Conservation (phyloP, 1,140 invertebrate species). For the Temnothorax curvispinosus region DNA sequence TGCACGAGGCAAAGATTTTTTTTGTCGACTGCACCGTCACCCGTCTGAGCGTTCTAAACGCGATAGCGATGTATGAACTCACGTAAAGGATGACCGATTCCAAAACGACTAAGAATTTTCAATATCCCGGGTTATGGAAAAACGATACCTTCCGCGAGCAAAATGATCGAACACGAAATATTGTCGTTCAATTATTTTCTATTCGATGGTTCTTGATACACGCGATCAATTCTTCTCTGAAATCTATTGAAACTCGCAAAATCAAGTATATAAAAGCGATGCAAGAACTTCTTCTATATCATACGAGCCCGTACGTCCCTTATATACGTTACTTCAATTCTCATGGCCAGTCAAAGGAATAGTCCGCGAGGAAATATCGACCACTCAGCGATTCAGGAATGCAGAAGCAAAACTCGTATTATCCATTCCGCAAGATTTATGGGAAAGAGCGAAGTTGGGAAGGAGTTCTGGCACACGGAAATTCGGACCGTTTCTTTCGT, state of each 20-base stretch:
- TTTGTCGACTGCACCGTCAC: not conserved
- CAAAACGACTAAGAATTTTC: not conserved
- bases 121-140: not conserved
- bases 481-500: not conserved
- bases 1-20: slow-evolving; percentile 7
- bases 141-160: not conserved
- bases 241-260: not conserved
- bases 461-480: not conserved
- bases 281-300: slow-evolving; percentile 4
- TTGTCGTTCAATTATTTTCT: slow-evolving; percentile 7
- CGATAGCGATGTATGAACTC: not conserved
- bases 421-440: not conserved
- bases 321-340: not conserved
- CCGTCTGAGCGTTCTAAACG: not conserved
- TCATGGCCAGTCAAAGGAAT: not conserved
- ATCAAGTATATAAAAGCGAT: not conserved
- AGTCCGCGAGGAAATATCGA: slow-evolving; percentile 10
- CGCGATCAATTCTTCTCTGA: slow-evolving; percentile 5
- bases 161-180: not conserved
- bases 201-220: slow-evolving; percentile 18
- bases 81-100: slow-evolving; percentile 3
- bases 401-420: slow-evolving; percentile 28
- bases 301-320: not conserved
- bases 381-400: not conserved
- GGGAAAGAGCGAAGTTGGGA: not conserved